Base-by-base conservation (phyloP, 1,140 invertebrate species). In the Papilio dardanus region DNA sequence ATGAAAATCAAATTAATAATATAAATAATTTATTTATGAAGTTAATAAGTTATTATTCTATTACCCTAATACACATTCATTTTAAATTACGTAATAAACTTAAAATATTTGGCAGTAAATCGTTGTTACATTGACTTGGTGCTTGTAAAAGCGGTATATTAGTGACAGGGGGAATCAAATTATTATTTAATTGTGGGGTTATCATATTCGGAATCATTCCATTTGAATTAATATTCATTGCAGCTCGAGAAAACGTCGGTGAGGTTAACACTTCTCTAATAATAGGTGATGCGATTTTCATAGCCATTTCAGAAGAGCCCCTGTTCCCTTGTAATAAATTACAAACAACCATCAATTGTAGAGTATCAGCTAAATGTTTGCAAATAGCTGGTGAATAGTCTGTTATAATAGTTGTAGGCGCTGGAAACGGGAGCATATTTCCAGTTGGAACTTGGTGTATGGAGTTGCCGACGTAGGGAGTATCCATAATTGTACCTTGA, bases 281-380 rank as follows among this genome's bases (percentile, higher is more conserved):
- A 35, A 89, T 79, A 1, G 88, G 88, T 16, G 78, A 62, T 30
- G 86, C 83, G 16, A 90, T 69, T 73, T 88, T 77, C 10, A 85
- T 62, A 19, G 83, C 83, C 28, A 86, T 35, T 28, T 87, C 79
- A 0, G 83, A 79, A 24, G 79, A 82, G 3, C 81, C 82, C 54
- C 81, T 82, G 0, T 74, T 82, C 46, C 85, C 88, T 62, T 90
- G 84, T 12, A 92, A 69, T 33, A 91, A 75, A 77, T 91, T 90
- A 46, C 79, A 81, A 4, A 91, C 89, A 24, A 89, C 88, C 91
- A 92, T 90, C 0, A 92, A 65, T 35, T 92, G 88, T 14, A 92
- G 74, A 0, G 88, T 87, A 74, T 92, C 85, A 8, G 84, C 86
- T 54, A 92, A 58, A 54, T 89, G 90, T 65, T 91, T 84, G 42